Conservation (phyloP, 1,140 invertebrate genomes). For the Zaprionus lachaisei region DNA sequence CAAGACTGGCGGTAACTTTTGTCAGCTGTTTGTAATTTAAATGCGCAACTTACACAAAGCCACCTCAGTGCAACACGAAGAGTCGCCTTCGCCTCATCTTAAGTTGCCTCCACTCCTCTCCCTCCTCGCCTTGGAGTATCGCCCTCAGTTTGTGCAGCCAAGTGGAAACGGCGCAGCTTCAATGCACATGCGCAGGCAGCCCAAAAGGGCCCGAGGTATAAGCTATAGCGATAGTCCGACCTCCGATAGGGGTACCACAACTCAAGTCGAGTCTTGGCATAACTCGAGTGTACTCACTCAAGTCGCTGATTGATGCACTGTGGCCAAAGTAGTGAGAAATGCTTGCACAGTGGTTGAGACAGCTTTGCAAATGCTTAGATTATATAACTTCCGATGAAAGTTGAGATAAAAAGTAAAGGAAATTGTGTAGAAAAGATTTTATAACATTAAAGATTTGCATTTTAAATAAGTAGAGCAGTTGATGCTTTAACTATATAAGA, state of each 20-base stretch:
- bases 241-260: not conserved
- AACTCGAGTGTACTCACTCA: conserved; percentile 5
- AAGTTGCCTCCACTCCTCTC: not conserved
- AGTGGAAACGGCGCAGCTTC: conserved; percentile 78
- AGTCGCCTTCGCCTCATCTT: not conserved
- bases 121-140: not conserved
- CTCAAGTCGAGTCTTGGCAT: not conserved
- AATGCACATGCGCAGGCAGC: conserved; percentile 67
- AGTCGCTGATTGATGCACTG: conserved; percentile 4
- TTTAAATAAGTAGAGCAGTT: not conserved
- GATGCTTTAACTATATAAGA: not conserved
- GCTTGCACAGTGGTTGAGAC: conserved; percentile 2
- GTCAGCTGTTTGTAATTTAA: conserved; percentile 82
- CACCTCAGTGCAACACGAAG: conserved; percentile 31
- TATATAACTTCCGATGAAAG: not conserved
- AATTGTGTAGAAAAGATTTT: not conserved
- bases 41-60: conserved; percentile 71
- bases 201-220: conserved; percentile 37
- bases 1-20: conserved; percentile 64
- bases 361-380: not conserved
- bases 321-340: not conserved
- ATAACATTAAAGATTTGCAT: not conserved
- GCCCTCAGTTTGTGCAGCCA: conserved; percentile 52
- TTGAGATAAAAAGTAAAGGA: not conserved
- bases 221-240: not conserved